Percentiles rank a stretch among this genome's conserved stretches.
phyloP scores from a whole-genome alignment of 2,797 vertebrate species.

The Sphenopsis melanotis region DNA sequence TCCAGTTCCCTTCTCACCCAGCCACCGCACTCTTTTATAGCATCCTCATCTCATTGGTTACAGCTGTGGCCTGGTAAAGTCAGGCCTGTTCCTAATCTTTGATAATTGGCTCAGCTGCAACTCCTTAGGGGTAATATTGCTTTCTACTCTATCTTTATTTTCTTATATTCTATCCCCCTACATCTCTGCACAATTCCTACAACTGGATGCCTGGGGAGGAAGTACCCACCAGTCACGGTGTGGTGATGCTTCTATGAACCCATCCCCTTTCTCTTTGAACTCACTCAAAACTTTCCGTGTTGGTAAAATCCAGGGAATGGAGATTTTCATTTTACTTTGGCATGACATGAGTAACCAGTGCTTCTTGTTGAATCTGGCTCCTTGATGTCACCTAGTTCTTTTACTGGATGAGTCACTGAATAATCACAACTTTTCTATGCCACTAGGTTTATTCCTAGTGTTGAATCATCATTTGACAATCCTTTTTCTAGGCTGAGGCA shows the following conservation, averaged over 20 bases:
- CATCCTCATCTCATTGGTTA: too few species aligned
- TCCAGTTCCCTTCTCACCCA: accelerated
- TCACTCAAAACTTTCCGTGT: not conserved
- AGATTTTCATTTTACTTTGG: not conserved
- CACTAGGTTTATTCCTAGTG: not conserved
- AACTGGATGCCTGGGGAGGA: not conserved
- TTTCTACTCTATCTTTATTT: too few species aligned
- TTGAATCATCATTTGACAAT: not conserved
- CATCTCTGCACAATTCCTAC: not conserved
- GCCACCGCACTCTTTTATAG: too few species aligned
- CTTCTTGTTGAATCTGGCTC: not conserved
- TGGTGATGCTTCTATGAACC: not conserved
- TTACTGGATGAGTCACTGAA: not conserved
- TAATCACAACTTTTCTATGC: not conserved
- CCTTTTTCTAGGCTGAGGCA: not conserved
- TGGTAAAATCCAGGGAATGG: not conserved
- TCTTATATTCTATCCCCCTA: too few species aligned
- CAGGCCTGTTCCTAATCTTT: too few species aligned
- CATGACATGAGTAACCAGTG: not conserved
- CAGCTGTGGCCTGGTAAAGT: too few species aligned
- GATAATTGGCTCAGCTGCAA: too few species aligned
- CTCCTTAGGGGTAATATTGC: too few species aligned
- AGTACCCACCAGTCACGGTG: not conserved
- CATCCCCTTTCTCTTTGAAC: not conserved
- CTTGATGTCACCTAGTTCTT: not conserved